A percentile compares a stretch with the other conserved stretches of the same genome.
Evolutionary conservation across 2,113 vertebrate genomes (phyloP).

Genomic region (Cercocebus atys): DNA sequence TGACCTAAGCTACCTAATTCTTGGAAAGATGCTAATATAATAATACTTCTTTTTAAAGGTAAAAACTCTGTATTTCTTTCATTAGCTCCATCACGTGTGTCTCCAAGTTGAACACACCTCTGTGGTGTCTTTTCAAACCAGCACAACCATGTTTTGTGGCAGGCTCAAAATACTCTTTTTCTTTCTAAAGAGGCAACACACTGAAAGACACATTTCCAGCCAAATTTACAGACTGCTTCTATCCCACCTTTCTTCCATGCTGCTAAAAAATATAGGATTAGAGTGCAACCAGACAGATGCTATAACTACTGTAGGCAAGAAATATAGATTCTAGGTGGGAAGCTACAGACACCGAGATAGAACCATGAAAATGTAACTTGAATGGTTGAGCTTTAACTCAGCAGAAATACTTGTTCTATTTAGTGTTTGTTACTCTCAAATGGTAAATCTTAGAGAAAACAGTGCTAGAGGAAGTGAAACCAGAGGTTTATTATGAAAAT

Average conservation of each 20-base stretch:
- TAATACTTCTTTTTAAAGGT: slow-evolving; percentile 35
- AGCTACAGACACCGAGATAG: slow-evolving; percentile 49
- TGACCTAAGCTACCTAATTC: slow-evolving; percentile 52
- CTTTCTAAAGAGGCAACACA: slow-evolving; percentile 54
- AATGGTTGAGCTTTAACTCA: slow-evolving; percentile 61
- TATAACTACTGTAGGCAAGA: slow-evolving; percentile 74
- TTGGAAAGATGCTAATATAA: slow-evolving; percentile 6
- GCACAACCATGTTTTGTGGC: background rate
- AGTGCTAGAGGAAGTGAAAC: slow-evolving; percentile 31
- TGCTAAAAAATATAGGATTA: slow-evolving; percentile 73
- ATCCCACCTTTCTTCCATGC: slow-evolving; percentile 58
- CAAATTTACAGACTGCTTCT: slow-evolving; percentile 67
- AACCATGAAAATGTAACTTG: slow-evolving; percentile 55
- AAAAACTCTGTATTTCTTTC: slow-evolving; percentile 38
- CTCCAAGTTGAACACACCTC: slow-evolving; percentile 13
- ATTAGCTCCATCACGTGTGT: background rate
- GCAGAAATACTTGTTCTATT: slow-evolving; percentile 67
- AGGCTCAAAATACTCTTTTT: slow-evolving; percentile 46
- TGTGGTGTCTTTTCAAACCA: slow-evolving; percentile 34
- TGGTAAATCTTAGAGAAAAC: slow-evolving; percentile 66
- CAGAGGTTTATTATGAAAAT: slow-evolving; percentile 66
- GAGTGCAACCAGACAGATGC: slow-evolving; percentile 66
- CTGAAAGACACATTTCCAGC: slow-evolving; percentile 64
- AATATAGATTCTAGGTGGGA: slow-evolving; percentile 65
- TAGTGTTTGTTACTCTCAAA: slow-evolving; percentile 65